phyloP scores from a whole-genome alignment of 2,113 vertebrate genomes.

The Syngnathus scovelli region DNA sequence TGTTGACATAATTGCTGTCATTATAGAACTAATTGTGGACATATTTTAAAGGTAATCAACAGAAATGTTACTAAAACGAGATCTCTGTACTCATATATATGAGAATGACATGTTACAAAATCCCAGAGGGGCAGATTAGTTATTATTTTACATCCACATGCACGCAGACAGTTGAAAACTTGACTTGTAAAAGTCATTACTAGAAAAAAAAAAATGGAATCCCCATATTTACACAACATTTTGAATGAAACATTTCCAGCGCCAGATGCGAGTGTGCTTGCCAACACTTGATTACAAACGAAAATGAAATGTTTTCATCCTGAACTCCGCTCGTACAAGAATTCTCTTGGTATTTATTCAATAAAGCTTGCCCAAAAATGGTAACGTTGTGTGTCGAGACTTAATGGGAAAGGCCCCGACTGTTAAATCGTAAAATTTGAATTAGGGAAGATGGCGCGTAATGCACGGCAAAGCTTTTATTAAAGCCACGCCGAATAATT shows the following conservation, averaged over 20 bases:
- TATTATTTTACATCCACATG: constrained; percentile 28
- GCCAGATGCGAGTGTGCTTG: constrained; percentile 65
- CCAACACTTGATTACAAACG: constrained; percentile 63
- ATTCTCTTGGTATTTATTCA: constrained; percentile 64
- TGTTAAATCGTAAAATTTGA: constrained; percentile 74
- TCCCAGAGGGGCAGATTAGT: constrained; percentile 28
- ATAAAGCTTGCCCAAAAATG: constrained; percentile 52
- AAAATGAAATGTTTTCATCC: constrained; percentile 62
- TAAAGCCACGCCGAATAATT: constrained; percentile 92
- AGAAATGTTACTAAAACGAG: no score
- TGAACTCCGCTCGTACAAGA: constrained; percentile 51
- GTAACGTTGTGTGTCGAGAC: constrained; percentile 68
- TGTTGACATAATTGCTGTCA: background rate
- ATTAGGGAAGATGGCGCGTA: constrained; percentile 63
- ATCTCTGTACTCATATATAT: background rate
- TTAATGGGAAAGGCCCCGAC: constrained; percentile 72
- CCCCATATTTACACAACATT: constrained; percentile 40
- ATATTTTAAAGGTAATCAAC: background rate
- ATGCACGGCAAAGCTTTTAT: constrained; percentile 84
- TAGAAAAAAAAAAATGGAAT: constrained; percentile 22
- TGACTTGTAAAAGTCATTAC: constrained; percentile 30
- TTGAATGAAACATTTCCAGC: constrained; percentile 49
- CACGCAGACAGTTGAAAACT: constrained; percentile 37
- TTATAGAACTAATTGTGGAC: background rate
- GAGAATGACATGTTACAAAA: constrained; percentile 13